These are phyloP conservation scores for Aethes cnicana DNA, from an alignment of 2,888 invertebrate genomes.

Conservation along the genomic window DNA sequence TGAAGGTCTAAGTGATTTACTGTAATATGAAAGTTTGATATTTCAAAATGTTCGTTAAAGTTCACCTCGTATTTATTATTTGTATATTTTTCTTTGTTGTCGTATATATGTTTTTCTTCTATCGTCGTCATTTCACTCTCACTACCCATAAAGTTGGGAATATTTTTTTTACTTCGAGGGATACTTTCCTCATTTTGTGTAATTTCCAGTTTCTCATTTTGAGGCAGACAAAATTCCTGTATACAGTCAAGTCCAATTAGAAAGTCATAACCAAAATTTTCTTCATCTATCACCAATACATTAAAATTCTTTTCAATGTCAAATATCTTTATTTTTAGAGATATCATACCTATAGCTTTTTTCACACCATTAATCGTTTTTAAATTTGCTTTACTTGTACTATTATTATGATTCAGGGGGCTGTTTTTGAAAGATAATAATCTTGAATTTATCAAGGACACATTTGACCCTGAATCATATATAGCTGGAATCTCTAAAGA, in stretches of 20 bases:
- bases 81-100: neutral
- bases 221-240: slow-evolving; percentile 25
- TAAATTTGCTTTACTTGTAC: slow-evolving; percentile 28
- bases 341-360: slow-evolving; percentile 31
- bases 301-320: slow-evolving; percentile 34
- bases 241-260: slow-evolving; percentile 33
- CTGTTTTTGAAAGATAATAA: slow-evolving; percentile 31
- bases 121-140: neutral
- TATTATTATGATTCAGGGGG: neutral
- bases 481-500: slow-evolving; percentile 34
- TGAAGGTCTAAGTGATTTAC: slow-evolving; percentile 13
- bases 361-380: slow-evolving; percentile 35
- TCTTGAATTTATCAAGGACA: slow-evolving; percentile 40
- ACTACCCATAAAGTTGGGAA: slow-evolving; percentile 18
- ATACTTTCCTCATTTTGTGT: neutral
- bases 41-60: slow-evolving; percentile 11
- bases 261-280: slow-evolving; percentile 30
- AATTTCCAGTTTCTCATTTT: slow-evolving; percentile 30
- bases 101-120: neutral
- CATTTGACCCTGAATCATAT: slow-evolving; percentile 45
- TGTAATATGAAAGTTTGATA: slow-evolving; percentile 6
- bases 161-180: neutral
- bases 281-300: slow-evolving; percentile 28
- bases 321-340: slow-evolving; percentile 35
- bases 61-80: slow-evolving; percentile 7